Base-by-base conservation (phyloP, 2,888 invertebrate genomes). In the Cephus pulcher region DNA sequence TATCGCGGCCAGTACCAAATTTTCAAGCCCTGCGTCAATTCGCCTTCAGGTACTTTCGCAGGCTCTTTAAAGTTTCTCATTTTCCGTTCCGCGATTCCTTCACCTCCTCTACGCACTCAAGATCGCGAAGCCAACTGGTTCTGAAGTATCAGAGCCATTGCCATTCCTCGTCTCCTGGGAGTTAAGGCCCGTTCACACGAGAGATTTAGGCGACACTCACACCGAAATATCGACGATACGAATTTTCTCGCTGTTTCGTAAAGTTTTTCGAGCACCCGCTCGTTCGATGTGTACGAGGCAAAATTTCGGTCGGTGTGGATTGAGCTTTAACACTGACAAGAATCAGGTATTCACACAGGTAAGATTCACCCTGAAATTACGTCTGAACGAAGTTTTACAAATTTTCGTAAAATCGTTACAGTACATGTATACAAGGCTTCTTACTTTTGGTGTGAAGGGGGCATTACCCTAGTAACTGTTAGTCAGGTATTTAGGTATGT, bases 131-230 rank as follows among this genome's bases (percentile, higher is more conserved):
- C 40, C 23, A 56, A 56, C 23, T 56, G 23, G 15, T 56, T 23
- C 69, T 70, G 76, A 78, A 80, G 78, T 79, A 80, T 81, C 80
- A 76, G 76, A 75, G 78, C 77, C 78, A 79, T 79, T 74, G 76
- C 70, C 77, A 33, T 77, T 34, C 74, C 68, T 37, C 76, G n/a
- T 30, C 32, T 35, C 34, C 68, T 37, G 40, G 34, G 75, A 23
- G 23, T 23, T 56, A 56, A 56, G 9, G 9, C 0, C 23, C 40
- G 40, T 9, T 23, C 40, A 56, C 40, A 23, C 40, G 40, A 6
- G 23, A 9, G 15, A 15, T 2, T 40, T 15, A 4, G 40, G 15
- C 40, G 40, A 23, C 40, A 23, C 23, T 56, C 40, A 0, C 40
- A 56, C 6, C 40, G 40, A 15, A 40, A 40, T 15, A 15, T 15